These are phyloP conservation scores for Xerus inauris DNA, from an alignment of 2,113 vertebrate species.

Conservation along the genomic window DNA sequence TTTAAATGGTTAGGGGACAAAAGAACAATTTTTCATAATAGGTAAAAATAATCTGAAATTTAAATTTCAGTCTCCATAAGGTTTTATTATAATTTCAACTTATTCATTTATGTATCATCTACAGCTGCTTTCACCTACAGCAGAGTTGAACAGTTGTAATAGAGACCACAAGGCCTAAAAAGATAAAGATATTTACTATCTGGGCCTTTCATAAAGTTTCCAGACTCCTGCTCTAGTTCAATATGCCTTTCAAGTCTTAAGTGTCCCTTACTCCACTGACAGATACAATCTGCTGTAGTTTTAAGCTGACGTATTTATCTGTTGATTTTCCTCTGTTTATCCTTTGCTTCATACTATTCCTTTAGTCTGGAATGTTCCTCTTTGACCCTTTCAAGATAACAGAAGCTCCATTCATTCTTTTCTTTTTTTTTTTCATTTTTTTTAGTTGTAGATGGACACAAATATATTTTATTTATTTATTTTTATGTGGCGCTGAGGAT, in stretches of 20 bases:
- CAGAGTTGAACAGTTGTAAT: neutral
- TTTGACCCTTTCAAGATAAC: neutral
- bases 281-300: neutral
- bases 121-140: neutral
- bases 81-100: neutral
- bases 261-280: neutral
- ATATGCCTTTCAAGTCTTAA: neutral
- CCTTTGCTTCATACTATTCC: neutral
- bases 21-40: neutral
- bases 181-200: neutral
- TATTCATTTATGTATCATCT: neutral
- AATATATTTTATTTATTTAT: too few relatives aligned
- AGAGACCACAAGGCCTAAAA: neutral
- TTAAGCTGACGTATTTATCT: neutral
- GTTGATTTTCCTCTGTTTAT: neutral
- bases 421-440: too few relatives aligned
- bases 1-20: neutral
- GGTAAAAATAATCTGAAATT: constrained; percentile 7
- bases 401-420: constrained; percentile 10
- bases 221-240: neutral
- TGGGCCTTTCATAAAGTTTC: neutral
- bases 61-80: neutral
- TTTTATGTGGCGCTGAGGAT: too few relatives aligned
- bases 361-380: neutral
- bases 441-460: too few relatives aligned